phyloP scores from a whole-genome alignment of 2,888 invertebrate species.

The Ennomos fuscantarius region DNA sequence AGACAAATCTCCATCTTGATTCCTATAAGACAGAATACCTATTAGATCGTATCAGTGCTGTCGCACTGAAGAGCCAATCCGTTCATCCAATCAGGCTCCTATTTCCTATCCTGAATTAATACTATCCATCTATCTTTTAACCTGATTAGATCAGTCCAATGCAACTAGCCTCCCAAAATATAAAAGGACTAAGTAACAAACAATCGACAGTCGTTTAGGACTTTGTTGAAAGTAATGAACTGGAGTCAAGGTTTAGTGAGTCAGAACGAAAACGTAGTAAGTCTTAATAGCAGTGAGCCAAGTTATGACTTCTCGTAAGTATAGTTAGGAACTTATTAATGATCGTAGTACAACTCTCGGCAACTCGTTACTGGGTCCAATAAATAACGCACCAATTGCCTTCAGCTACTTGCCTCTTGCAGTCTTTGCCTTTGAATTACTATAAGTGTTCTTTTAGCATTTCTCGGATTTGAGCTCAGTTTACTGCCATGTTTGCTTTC shows the following conservation, averaged over 20 bases:
- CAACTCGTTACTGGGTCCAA: constrained; percentile 68
- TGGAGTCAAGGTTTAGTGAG: constrained; percentile 37
- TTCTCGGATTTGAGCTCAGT: constrained; percentile 26
- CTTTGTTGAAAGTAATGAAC: constrained; percentile 45
- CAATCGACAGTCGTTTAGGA: constrained; percentile 40
- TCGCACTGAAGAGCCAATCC: constrained; percentile 46
- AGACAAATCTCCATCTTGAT: background rate
- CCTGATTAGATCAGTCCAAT: constrained; percentile 67
- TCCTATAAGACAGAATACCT: constrained; percentile 10
- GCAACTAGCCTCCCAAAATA: constrained; percentile 41
- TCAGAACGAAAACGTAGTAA: constrained; percentile 24
- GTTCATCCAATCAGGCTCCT: constrained; percentile 64
- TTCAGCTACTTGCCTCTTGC: constrained; percentile 54
- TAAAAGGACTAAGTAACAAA: constrained; percentile 45
- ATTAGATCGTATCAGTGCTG: constrained; percentile 18
- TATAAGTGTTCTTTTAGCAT: constrained; percentile 43
- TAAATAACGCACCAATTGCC: constrained; percentile 67
- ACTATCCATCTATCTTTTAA: constrained; percentile 64
- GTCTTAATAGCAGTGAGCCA: constrained; percentile 24
- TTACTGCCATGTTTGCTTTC: constrained; percentile 18
- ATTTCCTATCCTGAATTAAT: constrained; percentile 64
- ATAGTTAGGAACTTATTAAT: constrained; percentile 64
- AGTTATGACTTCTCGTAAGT: constrained; percentile 56
- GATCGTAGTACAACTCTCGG: constrained; percentile 64
- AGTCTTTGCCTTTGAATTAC: constrained; percentile 55